Evolutionary conservation across 2,888 invertebrate species (phyloP), one percentile per base, ranked within the genome.

Genomic region (Invenusta paracnida): DNA sequence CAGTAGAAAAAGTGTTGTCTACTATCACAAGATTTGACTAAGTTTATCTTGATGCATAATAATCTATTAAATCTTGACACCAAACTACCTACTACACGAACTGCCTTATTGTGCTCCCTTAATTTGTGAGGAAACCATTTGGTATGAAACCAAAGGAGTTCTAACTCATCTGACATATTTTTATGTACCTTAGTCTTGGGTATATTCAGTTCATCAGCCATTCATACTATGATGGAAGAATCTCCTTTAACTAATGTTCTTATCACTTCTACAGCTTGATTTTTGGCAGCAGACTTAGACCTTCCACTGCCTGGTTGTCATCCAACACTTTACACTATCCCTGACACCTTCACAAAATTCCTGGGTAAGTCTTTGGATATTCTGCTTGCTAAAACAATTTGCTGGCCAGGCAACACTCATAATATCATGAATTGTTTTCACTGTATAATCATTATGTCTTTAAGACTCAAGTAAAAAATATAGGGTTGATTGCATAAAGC

Each of bases 71-170:
- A 48, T 48, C 48, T 48, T 48, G 48, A 48, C 48, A 48, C 17
- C 48, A n/a, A n/a, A n/a, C n/a, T n/a, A n/a, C n/a, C n/a, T n/a
- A n/a, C n/a, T n/a, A n/a, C n/a, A n/a, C n/a, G n/a, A n/a, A n/a
- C n/a, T n/a, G n/a, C n/a, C n/a, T n/a, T n/a, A n/a, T n/a, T n/a
- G n/a, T n/a, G n/a, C n/a, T n/a, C n/a, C n/a, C n/a, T n/a, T n/a
- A n/a, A 73, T 73, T 5, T 73, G 73, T 13, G 73, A 73, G 73
- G 27, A 73, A 73, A 5, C 73, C 17, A 73, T 73, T 73, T 73
- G 73, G 73, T 73, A 23, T 73, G 73, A 73, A 73, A 73, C 73
- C 73, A 73, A 73, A 73, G 17, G 73, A 73, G 73, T 73, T 73
- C 73, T 25, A 73, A 23, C 73, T 73, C 25, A 23, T 73, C 2